Base-by-base conservation (phyloP, 2,888 invertebrate species). In the Conistra vaccinii region DNA sequence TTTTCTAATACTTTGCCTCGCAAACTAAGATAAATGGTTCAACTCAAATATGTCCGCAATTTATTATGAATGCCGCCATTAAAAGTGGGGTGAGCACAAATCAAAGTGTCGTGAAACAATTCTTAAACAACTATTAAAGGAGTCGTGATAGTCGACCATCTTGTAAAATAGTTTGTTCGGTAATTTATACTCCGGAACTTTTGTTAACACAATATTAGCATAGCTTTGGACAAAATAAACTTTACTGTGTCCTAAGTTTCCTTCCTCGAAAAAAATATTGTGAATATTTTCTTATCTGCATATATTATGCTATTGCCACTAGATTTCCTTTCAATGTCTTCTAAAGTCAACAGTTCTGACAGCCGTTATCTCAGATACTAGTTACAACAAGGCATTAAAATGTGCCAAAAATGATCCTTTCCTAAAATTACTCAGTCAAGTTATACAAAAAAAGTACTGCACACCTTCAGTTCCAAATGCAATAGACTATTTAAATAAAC, bases 101-200 rank as follows among this genome's bases (percentile, higher is more conserved):
- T 88, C 84, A 88, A 88, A 87, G 76, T 87, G 82, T 67, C 83
- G 80, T 88, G 69, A 81, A 88, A 88, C 80, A 76, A 85, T 88
- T 84, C 81, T 87, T 84, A 85, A 88, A 86, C 81, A 85, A 74
- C 87, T 77, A 88, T 87, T 83, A 80, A 73, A 78, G 69, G 63
- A 81, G 48, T 81, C 85, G 73, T 76, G 80, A 80, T 77, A 74
- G 73, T 69, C 69, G 3, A 60, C 69, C 76, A 69, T 81, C 76
- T 78, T 76, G 79, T 76, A 42, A 69, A 79, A 85, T 82, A 83
- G 85, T 87, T 85, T 45, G 45, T 81, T 70, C 51, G 45, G 68
- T 73, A 67, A 77, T n/a, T n/a, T n/a, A 73, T 77, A 78, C 71
- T 76, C 45, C 26, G n/a, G 51, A 83, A 85, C 69, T 82, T 83